Conservation (phyloP, 2,888 invertebrate genomes). For the Lepidocyrtoides sp. region DNA sequence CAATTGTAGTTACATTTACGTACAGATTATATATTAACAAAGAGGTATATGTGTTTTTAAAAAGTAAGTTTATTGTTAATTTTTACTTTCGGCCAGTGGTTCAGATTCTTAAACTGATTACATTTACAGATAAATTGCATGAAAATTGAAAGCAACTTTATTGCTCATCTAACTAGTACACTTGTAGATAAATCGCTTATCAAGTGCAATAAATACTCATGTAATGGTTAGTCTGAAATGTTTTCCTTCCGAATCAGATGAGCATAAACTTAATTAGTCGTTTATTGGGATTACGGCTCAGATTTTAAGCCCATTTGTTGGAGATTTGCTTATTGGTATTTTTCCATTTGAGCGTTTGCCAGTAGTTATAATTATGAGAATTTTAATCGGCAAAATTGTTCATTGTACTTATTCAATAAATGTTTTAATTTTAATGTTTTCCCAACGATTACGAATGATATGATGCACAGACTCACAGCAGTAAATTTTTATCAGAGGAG, state of each 20-base stretch:
- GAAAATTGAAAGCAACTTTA: conserved; percentile 53
- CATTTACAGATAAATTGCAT: conserved; percentile 22
- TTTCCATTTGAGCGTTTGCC: too few relatives aligned
- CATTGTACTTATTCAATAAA: too few relatives aligned
- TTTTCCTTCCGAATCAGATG: neutral
- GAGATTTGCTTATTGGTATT: too few relatives aligned
- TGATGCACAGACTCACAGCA: too few relatives aligned
- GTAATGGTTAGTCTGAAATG: neutral
- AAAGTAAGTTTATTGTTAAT: conserved; percentile 35
- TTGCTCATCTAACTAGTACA: conserved; percentile 43
- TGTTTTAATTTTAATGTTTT: too few relatives aligned
- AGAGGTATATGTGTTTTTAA: neutral
- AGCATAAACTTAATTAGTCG: neutral
- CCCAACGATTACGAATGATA: too few relatives aligned
- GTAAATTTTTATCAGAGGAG: too few relatives aligned
- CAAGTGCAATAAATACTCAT: neutral
- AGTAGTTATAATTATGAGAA: too few relatives aligned
- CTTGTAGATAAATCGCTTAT: conserved; percentile 50
- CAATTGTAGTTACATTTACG: conserved; percentile 48
- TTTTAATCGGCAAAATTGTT: too few relatives aligned
- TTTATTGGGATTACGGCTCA: neutral
- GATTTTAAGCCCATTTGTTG: neutral
- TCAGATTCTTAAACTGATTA: conserved; percentile 51
- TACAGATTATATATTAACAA: too few relatives aligned
- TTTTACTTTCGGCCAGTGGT: conserved; percentile 36